A percentile compares a stretch with the other conserved stretches of the same genome.
phyloP scores from a whole-genome alignment of 2,797 vertebrate species.

The Sebastiscus tertius region DNA sequence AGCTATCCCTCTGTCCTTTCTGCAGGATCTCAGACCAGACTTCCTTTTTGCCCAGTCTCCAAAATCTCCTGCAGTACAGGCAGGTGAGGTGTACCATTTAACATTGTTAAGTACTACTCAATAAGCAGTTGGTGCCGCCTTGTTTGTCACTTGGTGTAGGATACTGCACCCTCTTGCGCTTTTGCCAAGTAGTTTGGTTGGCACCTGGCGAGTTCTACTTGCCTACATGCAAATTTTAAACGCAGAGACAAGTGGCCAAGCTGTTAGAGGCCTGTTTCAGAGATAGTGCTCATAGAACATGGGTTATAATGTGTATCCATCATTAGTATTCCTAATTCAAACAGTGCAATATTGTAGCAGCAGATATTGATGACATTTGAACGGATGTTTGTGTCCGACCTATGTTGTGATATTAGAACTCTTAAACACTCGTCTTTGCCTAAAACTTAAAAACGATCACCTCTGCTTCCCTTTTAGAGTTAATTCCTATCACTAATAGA shows the following conservation, averaged over 20 bases:
- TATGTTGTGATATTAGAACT: not conserved
- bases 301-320: not conserved
- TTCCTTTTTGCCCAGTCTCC: not conserved
- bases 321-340: not conserved
- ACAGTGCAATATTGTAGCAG: not conserved
- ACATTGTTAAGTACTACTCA: not conserved
- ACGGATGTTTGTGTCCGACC: not conserved
- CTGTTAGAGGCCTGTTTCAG: not conserved
- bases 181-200: not conserved
- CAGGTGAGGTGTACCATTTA: not conserved
- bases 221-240: conserved; percentile 4
- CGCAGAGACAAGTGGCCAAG: not conserved
- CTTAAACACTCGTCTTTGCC: not conserved
- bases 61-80: not conserved
- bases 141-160: not conserved
- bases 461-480: not conserved
- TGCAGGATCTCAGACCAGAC: not conserved
- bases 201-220: not conserved
- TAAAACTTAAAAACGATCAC: not conserved
- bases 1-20: not conserved
- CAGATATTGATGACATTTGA: not conserved
- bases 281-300: not conserved
- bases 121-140: not conserved
- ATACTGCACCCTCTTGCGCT: not conserved
- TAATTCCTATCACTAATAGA: not conserved